phyloP scores from a whole-genome alignment of 2,797 vertebrate species.

The Manis crassicaudata region DNA sequence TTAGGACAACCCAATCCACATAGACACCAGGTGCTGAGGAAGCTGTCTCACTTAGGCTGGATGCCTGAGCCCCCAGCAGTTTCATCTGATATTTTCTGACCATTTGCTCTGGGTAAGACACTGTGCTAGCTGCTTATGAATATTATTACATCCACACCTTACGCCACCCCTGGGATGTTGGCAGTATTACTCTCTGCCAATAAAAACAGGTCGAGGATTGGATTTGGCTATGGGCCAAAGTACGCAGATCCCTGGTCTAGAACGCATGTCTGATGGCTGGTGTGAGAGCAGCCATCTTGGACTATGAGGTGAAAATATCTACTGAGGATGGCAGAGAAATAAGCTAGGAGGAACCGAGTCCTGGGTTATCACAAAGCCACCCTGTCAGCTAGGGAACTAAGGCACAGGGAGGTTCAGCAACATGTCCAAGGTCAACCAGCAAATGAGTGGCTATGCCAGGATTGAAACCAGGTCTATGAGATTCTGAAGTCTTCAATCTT shows the following conservation, averaged over 20 bases:
- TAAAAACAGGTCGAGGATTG: neutral
- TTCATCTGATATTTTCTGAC: neutral
- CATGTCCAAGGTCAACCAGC: neutral
- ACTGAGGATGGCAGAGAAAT: neutral
- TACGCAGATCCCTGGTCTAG: neutral
- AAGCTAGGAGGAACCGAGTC: neutral
- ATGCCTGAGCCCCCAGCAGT: neutral
- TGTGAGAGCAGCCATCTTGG: neutral
- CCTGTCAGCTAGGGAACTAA: neutral
- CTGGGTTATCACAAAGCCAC: neutral
- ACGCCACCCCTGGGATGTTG: neutral
- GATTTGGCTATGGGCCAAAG: neutral
- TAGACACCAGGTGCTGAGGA: fast-evolving
- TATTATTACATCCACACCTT: neutral
- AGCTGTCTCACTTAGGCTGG: neutral
- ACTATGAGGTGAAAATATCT: neutral
- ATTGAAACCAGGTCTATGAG: neutral
- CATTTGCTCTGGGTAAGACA: neutral
- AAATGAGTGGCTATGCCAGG: neutral
- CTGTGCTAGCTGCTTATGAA: neutral
- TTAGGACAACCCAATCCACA: neutral
- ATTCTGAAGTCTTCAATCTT: neutral
- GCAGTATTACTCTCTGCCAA: neutral
- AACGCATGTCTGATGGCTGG: neutral
- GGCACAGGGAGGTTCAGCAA: neutral